Evolutionary conservation across 2,797 vertebrate species (phyloP), one percentile per base, ranked within the genome.

Genomic region (Eupleurogrammus muticus): DNA sequence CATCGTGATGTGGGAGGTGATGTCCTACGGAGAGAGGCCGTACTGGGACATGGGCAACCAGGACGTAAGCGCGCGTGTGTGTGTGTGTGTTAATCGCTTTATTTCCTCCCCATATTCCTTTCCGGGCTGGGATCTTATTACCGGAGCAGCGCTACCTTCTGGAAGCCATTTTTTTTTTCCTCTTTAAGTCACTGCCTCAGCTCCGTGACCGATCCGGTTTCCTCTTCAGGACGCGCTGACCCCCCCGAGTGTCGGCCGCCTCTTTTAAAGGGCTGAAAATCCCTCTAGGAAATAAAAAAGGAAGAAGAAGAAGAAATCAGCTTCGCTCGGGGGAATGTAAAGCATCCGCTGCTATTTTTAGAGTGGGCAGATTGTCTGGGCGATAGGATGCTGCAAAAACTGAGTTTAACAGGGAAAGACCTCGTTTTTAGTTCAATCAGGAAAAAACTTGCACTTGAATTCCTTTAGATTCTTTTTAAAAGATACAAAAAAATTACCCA

Each of bases 21-120:
- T 98, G 97, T 97, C 97, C 77, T 99, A 95, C 0, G 97, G 97
- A 48, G 97, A 99, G 91, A 93, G 97, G 66, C 97, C 97, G 57
- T 98, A 99, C 94, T 99, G 97, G 97, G 97, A 99, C 84, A 98
- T 98, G 97, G 97, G 96, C 87, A 96, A 96, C 91, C 97, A 98
- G 87, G 97, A 99, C 0, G 97, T 99, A 92, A 95, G 97, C n/a
- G n/a, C n/a, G n/a, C n/a, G n/a, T n/a, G n/a, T n/a, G n/a, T n/a
- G n/a, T 96, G 34, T 76, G 63, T 62, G 59, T 69, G 9, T 56
- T 80, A 66, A 73, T 82, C 76, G 66, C 69, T 65, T 60, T 46
- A 60, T 58, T 72, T 60, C 21, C 53, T 68, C 79, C n/a, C n/a
- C 48, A n/a, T 68, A 75, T 54, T 44, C 46, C 46, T 47, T 48